Evolutionary conservation across 2,888 invertebrate species (phyloP).

Genomic region (Coremacera marginata): DNA sequence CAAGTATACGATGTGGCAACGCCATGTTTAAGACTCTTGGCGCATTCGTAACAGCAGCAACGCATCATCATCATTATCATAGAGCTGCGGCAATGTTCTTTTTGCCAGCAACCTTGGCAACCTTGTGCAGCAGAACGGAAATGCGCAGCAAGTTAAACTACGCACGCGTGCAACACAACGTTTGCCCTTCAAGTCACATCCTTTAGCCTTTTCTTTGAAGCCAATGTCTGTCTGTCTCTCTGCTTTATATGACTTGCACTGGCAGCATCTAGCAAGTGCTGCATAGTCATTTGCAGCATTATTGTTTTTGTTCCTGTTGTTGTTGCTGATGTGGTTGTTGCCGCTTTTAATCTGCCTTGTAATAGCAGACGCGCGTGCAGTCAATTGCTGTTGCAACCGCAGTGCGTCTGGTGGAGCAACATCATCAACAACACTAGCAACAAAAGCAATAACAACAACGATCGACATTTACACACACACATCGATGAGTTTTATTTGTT

Average conservation of each 20-base stretch:
- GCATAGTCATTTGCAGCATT: slow-evolving; percentile 2
- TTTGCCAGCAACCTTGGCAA: background rate
- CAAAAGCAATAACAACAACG: too few relatives aligned
- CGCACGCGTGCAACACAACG: slow-evolving; percentile 8
- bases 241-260: background rate
- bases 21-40: background rate
- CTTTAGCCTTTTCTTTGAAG: slow-evolving; percentile 7
- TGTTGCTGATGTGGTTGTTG: background rate
- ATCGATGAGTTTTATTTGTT: too few relatives aligned
- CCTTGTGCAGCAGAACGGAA: background rate
- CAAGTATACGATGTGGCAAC: slow-evolving; percentile 21
- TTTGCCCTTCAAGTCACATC: slow-evolving; percentile 21
- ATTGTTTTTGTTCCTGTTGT: background rate
- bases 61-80: background rate
- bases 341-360: background rate
- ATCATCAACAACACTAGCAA: background rate
- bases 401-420: background rate
- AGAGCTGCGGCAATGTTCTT: background rate
- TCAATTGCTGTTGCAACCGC: slow-evolving; percentile 2
- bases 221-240: background rate
- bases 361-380: slow-evolving; percentile 1
- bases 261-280: background rate
- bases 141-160: background rate
- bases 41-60: background rate
- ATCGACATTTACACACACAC: too few relatives aligned